Percentiles rank a stretch among this genome's conserved stretches.
Conservation (phyloP, 2,797 vertebrate genomes). For the Ctenosaura bakeri region DNA sequence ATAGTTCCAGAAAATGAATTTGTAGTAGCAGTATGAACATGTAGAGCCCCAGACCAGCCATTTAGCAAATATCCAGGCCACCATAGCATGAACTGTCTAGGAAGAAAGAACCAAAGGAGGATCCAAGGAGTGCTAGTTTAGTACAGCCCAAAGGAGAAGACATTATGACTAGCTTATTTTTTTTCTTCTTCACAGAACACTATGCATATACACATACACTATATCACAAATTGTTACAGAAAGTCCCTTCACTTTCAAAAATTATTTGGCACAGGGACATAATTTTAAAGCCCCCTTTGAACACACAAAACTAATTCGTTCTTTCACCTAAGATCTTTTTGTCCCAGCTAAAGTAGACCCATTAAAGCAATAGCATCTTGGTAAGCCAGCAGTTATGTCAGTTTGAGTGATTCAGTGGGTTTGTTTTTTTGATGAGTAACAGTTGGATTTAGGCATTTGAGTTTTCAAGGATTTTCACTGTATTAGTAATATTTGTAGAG, state of each 20-base stretch:
- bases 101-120: not conserved
- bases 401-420: too few species aligned
- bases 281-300: not conserved
- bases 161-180: not conserved
- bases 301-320: not conserved
- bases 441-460: not conserved
- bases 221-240: slow-evolving; percentile 1
- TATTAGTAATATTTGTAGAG: not conserved
- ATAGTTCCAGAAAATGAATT: slow-evolving; percentile 28
- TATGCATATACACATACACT: not conserved
- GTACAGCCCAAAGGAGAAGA: not conserved
- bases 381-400: too few species aligned
- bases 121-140: not conserved
- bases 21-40: not conserved
- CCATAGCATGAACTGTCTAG: not conserved
- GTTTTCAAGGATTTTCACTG: not conserved
- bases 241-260: not conserved
- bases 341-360: too few species aligned
- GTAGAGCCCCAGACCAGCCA: not conserved
- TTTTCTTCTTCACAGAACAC: not conserved
- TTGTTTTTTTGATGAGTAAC: too few species aligned
- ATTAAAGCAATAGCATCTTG: too few species aligned
- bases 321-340: too few species aligned
- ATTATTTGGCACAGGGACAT: not conserved
- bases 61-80: not conserved